A percentile compares a stretch with the other conserved stretches of the same genome.
Conservation (phyloP, 2,888 invertebrate species). For the Spodoptera exigua region DNA sequence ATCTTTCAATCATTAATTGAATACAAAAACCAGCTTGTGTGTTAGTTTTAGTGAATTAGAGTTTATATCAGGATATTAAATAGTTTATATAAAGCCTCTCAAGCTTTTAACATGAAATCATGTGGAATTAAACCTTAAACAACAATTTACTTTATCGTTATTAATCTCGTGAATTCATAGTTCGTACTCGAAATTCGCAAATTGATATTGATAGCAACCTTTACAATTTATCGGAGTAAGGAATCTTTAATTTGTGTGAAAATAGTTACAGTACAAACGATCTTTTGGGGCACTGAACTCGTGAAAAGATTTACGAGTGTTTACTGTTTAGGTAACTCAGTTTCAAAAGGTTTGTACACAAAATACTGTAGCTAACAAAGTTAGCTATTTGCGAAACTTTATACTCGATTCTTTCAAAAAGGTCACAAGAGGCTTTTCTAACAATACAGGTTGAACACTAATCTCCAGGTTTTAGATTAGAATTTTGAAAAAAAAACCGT, state of each 20-base stretch:
- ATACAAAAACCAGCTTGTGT: not conserved
- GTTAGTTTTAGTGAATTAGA: constrained; percentile 4
- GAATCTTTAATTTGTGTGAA: not conserved
- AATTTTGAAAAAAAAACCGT: constrained; percentile 16
- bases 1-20: no score
- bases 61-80: constrained; percentile 15
- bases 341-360: constrained; percentile 9
- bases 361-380: constrained; percentile 5
- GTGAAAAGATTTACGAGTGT: constrained; percentile 7
- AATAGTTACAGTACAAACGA: not conserved
- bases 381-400: constrained; percentile 1
- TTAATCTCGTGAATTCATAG: constrained; percentile 22
- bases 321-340: constrained; percentile 5
- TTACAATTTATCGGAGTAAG: constrained; percentile 24
- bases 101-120: constrained; percentile 37
- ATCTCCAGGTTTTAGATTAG: constrained; percentile 4
- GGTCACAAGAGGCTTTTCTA: constrained; percentile 4
- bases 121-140: constrained; percentile 22
- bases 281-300: not conserved
- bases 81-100: constrained; percentile 18
- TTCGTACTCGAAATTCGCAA: constrained; percentile 33
- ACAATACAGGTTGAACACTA: constrained; percentile 6
- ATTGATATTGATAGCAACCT: constrained; percentile 34
- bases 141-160: constrained; percentile 28
- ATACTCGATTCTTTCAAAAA: constrained; percentile 6